Conservation (phyloP, 2,888 invertebrate genomes). For the Trisateles emortualis region DNA sequence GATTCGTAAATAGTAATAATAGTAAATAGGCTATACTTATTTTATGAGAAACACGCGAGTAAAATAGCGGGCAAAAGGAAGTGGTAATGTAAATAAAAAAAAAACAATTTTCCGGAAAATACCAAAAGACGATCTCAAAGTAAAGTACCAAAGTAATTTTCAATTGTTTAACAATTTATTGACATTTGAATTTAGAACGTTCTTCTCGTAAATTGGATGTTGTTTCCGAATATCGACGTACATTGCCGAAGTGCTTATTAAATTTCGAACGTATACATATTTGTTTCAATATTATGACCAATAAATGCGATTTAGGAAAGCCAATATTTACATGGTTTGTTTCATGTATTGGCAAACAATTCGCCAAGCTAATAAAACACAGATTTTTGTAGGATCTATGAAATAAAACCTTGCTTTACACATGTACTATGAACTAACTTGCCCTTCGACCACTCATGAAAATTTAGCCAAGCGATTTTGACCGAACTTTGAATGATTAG, state of each 20-base stretch:
- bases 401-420: too few relatives aligned
- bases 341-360: background rate
- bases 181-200: background rate
- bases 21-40: too few relatives aligned
- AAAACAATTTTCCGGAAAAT: too few relatives aligned
- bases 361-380: background rate
- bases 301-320: background rate
- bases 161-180: background rate
- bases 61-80: too few relatives aligned
- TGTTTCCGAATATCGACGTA: background rate
- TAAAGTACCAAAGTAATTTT: conserved; percentile 43
- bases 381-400: background rate
- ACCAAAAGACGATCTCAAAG: too few relatives aligned
- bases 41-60: too few relatives aligned
- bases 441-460: too few relatives aligned
- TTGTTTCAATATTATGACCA: background rate
- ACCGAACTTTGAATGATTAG: too few relatives aligned
- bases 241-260: background rate
- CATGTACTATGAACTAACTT: too few relatives aligned
- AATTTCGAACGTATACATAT: background rate
- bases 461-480: too few relatives aligned
- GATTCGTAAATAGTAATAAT: too few relatives aligned
- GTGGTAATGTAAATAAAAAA: too few relatives aligned
- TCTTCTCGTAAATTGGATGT: background rate
- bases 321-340: background rate